Conservation (phyloP, 1,140 invertebrate genomes). For the Phymorhynchus buccinoides region DNA sequence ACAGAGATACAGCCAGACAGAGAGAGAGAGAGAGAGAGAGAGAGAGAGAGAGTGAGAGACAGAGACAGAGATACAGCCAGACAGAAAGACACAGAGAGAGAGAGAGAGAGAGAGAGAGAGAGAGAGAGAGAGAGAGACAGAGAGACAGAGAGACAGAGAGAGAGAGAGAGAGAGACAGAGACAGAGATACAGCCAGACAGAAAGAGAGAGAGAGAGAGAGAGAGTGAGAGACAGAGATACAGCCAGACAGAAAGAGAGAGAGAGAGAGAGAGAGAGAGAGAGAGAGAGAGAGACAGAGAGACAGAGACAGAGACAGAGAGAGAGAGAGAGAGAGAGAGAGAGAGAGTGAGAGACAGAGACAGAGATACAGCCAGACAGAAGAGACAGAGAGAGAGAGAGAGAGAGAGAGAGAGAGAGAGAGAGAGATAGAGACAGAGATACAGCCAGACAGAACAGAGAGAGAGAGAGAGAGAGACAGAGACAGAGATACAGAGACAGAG, state of each 20-base stretch:
- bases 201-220: too few species aligned
- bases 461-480: background rate
- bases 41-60: too few species aligned
- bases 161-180: too few species aligned
- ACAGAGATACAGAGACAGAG: background rate
- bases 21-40: too few species aligned
- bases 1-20: too few species aligned
- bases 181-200: too few species aligned
- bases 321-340: background rate
- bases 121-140: too few species aligned
- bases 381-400: background rate
- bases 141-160: too few species aligned
- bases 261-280: background rate
- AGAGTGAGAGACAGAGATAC: background rate
- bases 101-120: too few species aligned
- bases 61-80: too few species aligned
- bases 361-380: background rate
- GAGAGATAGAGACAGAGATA: background rate
- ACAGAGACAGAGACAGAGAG: background rate
- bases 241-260: background rate
- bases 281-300: background rate
- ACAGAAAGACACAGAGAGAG: too few species aligned
- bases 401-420: background rate
- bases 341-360: background rate
- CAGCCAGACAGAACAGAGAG: background rate